These are phyloP conservation scores for Cantharis flavilabris DNA, from an alignment of 2,888 invertebrate genomes.

Conservation along the genomic window DNA sequence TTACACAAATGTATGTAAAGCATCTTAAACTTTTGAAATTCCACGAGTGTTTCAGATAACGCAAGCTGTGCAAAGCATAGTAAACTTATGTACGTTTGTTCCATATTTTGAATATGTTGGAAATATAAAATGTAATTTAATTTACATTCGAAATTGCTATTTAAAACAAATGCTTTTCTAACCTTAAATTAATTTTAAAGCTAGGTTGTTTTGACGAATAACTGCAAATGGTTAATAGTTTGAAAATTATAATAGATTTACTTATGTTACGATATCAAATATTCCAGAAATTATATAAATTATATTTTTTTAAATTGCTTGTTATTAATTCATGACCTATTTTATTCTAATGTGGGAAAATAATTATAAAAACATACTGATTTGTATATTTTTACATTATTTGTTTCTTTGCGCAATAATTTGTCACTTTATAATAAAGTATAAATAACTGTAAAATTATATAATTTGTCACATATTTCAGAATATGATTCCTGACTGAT, in stretches of 20 bases:
- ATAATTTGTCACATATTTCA: too few species aligned
- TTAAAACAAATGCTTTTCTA: constrained; percentile 2
- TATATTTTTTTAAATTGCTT: too few species aligned
- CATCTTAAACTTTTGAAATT: constrained; percentile 14
- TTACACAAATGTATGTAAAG: not conserved
- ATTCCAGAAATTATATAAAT: too few species aligned
- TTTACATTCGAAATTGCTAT: constrained; percentile 12
- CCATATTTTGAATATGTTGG: not conserved
- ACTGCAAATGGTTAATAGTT: not conserved
- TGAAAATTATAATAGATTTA: not conserved
- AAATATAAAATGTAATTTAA: not conserved
- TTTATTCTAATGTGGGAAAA: too few species aligned
- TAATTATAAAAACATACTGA: too few species aligned
- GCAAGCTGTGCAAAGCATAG: constrained; percentile 21
- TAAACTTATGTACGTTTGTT: constrained; percentile 2
- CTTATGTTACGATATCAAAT: too few species aligned
- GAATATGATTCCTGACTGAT: too few species aligned
- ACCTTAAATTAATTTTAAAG: not conserved
- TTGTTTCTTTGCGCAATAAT: too few species aligned
- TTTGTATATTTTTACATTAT: too few species aligned
- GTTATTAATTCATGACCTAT: too few species aligned
- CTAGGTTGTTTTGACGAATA: not conserved
- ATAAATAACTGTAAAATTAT: too few species aligned
- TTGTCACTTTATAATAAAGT: too few species aligned
- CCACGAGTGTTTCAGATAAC: constrained; percentile 19